Percentiles rank a stretch among this genome's conserved stretches.
These are phyloP conservation scores for Ptilonorhynchus violaceus DNA, from an alignment of 2,113 vertebrate species.

Conservation along the genomic window DNA sequence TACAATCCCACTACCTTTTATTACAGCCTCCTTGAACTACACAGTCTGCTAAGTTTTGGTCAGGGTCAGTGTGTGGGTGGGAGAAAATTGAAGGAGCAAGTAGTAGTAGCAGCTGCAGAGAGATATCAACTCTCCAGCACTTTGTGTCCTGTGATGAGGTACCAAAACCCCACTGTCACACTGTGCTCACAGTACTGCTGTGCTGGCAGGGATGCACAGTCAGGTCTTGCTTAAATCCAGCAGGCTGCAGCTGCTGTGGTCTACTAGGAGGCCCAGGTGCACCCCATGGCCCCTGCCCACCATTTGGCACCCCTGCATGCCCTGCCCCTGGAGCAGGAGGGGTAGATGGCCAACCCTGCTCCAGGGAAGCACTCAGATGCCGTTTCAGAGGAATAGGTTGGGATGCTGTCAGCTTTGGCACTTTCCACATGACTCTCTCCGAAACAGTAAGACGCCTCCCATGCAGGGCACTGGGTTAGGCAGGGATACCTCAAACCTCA, in stretches of 20 bases:
- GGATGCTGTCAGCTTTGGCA: background rate
- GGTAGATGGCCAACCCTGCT: background rate
- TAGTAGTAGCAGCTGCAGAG: background rate
- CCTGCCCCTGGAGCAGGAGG: background rate
- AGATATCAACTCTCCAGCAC: background rate
- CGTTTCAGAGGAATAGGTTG: background rate
- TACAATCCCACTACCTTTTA: background rate
- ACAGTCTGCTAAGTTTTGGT: background rate
- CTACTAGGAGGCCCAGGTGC: background rate
- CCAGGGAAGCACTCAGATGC: background rate
- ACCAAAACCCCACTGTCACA: background rate
- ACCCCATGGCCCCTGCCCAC: background rate
- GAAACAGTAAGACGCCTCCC: background rate
- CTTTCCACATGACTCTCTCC: background rate
- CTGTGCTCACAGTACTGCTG: rapidly evolving
- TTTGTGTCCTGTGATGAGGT: background rate
- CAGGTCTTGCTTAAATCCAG: background rate
- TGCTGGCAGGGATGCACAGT: background rate
- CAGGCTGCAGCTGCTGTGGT: background rate
- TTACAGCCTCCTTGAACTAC: background rate
- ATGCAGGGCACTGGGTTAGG: rapidly evolving
- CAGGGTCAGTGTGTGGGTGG: background rate
- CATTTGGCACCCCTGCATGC: background rate
- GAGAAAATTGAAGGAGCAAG: background rate
- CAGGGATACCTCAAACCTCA: background rate